Evolutionary conservation across 1,140 invertebrate species (phyloP).

Genomic region (Globodera ellingtonae): DNA sequence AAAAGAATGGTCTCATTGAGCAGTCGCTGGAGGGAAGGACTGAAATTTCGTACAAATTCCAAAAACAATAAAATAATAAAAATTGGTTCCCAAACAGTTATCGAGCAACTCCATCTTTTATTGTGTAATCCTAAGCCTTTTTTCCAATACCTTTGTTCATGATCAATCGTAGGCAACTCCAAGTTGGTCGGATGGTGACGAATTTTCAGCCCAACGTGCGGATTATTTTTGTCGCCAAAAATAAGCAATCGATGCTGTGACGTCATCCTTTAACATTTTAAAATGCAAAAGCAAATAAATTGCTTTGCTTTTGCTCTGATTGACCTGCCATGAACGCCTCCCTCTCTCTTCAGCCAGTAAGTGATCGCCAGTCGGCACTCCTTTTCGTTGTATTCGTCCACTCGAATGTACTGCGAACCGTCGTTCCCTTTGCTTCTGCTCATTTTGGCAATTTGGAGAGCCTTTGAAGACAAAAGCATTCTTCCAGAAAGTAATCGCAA

Average conservation of each 20-base stretch:
- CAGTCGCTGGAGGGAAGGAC: conserved; percentile 88
- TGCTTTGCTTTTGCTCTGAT: not conserved
- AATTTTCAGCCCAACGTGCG: conserved; percentile 20
- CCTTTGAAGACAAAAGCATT: not conserved
- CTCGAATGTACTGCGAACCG: conserved; percentile 83
- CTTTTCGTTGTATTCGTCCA: conserved; percentile 69
- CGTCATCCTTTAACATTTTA: conserved; percentile 68
- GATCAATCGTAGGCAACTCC: conserved; percentile 78
- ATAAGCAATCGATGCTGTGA: conserved; percentile 80
- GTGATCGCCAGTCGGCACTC: conserved; percentile 25
- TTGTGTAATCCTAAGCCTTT: not conserved
- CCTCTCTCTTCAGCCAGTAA: conserved; percentile 38
- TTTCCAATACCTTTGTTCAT: conserved; percentile 39
- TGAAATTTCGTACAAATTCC: conserved; percentile 19
- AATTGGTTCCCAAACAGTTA: too few species aligned
- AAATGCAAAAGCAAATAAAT: conserved; percentile 24
- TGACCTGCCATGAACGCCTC: not conserved
- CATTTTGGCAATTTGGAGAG: conserved; percentile 71
- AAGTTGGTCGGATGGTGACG: conserved; percentile 59
- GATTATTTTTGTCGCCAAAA: conserved; percentile 18
- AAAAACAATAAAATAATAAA: not conserved
- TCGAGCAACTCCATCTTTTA: not conserved
- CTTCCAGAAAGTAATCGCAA: not conserved
- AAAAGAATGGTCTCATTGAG: conserved; percentile 93
- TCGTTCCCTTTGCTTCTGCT: not conserved